These are phyloP conservation scores for Carpatolechia fugitivella DNA, from an alignment of 2,888 invertebrate genomes.

Conservation along the genomic window DNA sequence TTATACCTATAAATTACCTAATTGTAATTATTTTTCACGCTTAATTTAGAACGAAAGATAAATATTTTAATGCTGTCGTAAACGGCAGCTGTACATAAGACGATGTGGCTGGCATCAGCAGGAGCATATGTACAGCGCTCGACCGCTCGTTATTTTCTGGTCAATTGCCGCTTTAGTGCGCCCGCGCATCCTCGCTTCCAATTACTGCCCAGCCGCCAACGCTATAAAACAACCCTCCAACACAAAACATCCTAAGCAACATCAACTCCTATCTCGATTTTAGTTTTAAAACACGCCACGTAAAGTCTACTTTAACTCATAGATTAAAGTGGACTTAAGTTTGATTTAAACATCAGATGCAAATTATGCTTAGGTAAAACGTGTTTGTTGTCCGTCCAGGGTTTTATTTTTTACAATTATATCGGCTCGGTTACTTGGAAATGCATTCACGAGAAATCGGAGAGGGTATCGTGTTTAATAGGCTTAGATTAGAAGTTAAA, in stretches of 20 bases:
- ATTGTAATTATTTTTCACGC: constrained; percentile 26
- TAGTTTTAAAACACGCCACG: constrained; percentile 20
- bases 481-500: constrained; percentile 77
- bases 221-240: constrained; percentile 55
- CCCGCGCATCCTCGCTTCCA: constrained; percentile 77
- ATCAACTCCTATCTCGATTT: constrained; percentile 24
- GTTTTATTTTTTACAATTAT: constrained; percentile 78
- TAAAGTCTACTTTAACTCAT: constrained; percentile 18
- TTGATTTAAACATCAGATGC: constrained; percentile 43
- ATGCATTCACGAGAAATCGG: constrained; percentile 73
- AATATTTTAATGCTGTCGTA: constrained; percentile 50
- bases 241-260: constrained; percentile 35
- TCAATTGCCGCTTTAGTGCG: constrained; percentile 77
- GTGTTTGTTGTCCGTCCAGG: constrained; percentile 72
- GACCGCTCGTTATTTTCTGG: constrained; percentile 78
- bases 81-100: constrained; percentile 66
- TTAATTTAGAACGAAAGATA: constrained; percentile 39
- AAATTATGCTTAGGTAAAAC: constrained; percentile 77
- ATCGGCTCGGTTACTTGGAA: constrained; percentile 76
- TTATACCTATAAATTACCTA: too few relatives aligned
- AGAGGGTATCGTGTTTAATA: constrained; percentile 74
- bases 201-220: constrained; percentile 75
- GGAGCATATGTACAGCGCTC: constrained; percentile 39
- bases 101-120: not conserved
- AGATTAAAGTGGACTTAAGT: constrained; percentile 17